Conservation (phyloP, 2,888 invertebrate genomes). For the Apotomis capreana region DNA sequence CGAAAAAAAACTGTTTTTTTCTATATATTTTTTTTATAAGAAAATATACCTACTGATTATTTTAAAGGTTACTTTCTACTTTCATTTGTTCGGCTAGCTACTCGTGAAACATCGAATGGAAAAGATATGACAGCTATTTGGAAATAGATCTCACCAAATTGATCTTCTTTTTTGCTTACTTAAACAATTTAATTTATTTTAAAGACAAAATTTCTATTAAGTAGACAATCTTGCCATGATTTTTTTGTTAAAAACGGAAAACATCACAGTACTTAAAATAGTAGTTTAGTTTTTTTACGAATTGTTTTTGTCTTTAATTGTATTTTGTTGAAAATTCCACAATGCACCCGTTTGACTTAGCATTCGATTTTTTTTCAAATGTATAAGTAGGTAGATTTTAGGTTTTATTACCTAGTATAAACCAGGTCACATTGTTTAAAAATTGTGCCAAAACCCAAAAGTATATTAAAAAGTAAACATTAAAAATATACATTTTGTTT, state of each 20-base stretch:
- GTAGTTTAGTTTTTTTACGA: conserved; percentile 52
- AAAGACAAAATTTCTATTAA: conserved; percentile 41
- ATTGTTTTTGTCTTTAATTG: conserved; percentile 49
- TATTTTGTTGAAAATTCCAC: conserved; percentile 52
- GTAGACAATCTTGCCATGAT: conserved; percentile 55
- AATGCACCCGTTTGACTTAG: conserved; percentile 53
- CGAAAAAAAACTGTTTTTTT: background rate
- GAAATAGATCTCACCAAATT: conserved; percentile 66
- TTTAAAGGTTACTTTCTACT: no score
- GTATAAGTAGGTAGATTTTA: conserved; percentile 76
- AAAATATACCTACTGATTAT: no score
- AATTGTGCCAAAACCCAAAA: conserved; percentile 83
- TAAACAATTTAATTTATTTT: conserved; percentile 50
- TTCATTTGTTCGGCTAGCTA: background rate
- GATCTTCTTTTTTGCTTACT: conserved; percentile 59
- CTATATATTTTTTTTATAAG: no score
- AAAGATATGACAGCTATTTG: conserved; percentile 8
- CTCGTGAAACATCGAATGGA: conserved; percentile 26
- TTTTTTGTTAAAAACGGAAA: conserved; percentile 46
- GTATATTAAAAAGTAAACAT: conserved; percentile 80
- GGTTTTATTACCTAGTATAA: conserved; percentile 79
- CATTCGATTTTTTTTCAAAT: conserved; percentile 67
- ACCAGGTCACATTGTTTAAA: conserved; percentile 82
- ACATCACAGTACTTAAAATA: conserved; percentile 49
- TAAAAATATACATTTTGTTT: conserved; percentile 63